These are phyloP conservation scores for Hemiprocne comata DNA, from an alignment of 2,113 vertebrate species.

Conservation along the genomic window DNA sequence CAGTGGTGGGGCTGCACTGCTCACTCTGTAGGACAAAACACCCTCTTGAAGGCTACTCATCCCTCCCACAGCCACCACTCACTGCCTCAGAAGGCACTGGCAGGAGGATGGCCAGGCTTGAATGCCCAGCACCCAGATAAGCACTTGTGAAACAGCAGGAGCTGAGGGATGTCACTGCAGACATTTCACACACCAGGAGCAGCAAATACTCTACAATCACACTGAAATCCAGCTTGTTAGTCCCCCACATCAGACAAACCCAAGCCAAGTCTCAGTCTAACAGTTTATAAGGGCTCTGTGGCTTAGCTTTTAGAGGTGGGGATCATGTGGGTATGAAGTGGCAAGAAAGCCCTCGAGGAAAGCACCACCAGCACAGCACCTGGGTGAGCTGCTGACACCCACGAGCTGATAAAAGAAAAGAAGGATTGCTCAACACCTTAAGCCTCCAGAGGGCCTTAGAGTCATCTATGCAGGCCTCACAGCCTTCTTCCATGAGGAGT, in stretches of 20 bases:
- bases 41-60: accelerated
- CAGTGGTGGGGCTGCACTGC: neutral
- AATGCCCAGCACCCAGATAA: neutral
- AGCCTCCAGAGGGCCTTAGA: neutral
- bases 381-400: accelerated
- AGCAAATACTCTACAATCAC: accelerated
- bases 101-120: neutral
- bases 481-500: neutral
- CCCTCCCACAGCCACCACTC: neutral
- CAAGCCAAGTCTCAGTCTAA: neutral
- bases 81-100: neutral
- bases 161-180: accelerated
- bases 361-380: neutral
- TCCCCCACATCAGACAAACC: neutral
- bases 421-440: neutral
- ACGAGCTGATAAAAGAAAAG: neutral
- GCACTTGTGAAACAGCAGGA: accelerated
- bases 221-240: accelerated
- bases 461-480: neutral
- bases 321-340: accelerated
- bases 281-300: neutral
- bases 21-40: neutral
- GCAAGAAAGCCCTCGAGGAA: neutral
- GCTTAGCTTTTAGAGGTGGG: neutral
- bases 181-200: neutral